A percentile compares a stretch with the other conserved stretches of the same genome.
Conservation (phyloP, 1,140 invertebrate species). For the Drosophila mojavensis region DNA sequence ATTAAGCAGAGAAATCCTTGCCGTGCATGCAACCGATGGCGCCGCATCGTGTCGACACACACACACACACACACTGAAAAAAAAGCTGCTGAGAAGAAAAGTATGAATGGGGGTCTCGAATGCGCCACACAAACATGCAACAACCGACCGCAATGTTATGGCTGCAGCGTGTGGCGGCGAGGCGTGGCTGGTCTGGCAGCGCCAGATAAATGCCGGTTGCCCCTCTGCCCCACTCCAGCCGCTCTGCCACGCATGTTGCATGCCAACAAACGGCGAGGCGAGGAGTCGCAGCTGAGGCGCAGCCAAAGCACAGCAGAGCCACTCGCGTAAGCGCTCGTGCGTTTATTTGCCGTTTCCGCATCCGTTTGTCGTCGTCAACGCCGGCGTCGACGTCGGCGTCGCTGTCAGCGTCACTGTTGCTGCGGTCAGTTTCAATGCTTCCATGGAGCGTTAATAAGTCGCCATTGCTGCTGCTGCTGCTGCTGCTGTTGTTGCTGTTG, state of each 20-base stretch:
- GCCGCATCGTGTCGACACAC: constrained; percentile 46
- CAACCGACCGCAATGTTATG: constrained; percentile 77
- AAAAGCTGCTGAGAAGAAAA: not conserved
- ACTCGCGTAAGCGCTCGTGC: constrained; percentile 77
- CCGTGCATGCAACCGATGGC: constrained; percentile 75
- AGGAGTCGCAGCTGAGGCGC: not conserved
- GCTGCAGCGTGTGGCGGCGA: constrained; percentile 54
- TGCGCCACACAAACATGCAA: constrained; percentile 71
- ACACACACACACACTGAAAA: constrained; percentile 43
- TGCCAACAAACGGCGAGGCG: constrained; percentile 25
- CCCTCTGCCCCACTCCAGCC: constrained; percentile 42
- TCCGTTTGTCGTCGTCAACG: constrained; percentile 62
- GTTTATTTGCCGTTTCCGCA: constrained; percentile 81
- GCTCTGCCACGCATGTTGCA: constrained; percentile 28
- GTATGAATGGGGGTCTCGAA: constrained; percentile 24
- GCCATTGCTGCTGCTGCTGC: constrained; percentile 20
- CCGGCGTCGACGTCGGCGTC: constrained; percentile 17
- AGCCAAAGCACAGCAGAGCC: constrained; percentile 18
- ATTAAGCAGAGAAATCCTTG: constrained; percentile 81
- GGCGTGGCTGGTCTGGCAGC: constrained; percentile 72
- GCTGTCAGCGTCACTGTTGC: constrained; percentile 14
- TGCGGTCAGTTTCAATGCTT: constrained; percentile 74
- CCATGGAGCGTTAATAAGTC: constrained; percentile 77
- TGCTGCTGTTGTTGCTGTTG: constrained; percentile 8
- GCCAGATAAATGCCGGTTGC: constrained; percentile 76